Conservation (phyloP, 2,888 invertebrate genomes). For the Eupithecia abbreviata region DNA sequence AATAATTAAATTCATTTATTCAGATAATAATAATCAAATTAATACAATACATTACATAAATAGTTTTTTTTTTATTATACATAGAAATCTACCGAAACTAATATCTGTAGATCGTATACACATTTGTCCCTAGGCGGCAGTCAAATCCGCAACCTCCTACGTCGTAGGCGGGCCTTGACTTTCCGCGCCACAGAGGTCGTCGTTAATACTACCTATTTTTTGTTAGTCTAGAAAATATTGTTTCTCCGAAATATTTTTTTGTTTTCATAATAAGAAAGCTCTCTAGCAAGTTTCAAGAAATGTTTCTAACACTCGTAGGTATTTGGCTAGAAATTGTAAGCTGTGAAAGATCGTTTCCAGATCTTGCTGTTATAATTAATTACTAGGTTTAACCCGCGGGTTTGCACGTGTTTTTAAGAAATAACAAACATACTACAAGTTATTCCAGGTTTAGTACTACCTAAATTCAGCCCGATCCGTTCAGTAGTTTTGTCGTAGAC, state of each 20-base stretch:
- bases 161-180: too few relatives aligned
- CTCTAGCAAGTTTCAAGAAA: not conserved
- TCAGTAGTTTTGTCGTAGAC: not conserved
- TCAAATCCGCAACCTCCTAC: too few relatives aligned
- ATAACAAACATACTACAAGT: not conserved
- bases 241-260: not conserved
- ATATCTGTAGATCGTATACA: too few relatives aligned
- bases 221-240: not conserved
- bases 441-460: not conserved
- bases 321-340: not conserved
- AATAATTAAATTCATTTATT: too few relatives aligned
- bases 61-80: too few relatives aligned
- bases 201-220: too few relatives aligned
- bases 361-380: not conserved
- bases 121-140: too few relatives aligned
- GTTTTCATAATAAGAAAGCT: not conserved
- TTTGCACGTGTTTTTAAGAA: not conserved
- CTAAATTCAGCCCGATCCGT: not conserved
- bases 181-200: too few relatives aligned
- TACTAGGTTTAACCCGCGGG: not conserved
- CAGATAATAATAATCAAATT: too few relatives aligned
- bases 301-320: not conserved
- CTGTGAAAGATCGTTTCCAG: slow-evolving; percentile 4
- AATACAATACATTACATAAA: too few relatives aligned
- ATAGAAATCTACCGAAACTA: too few relatives aligned